phyloP scores from a whole-genome alignment of 2,888 invertebrate genomes.

The Catocala fraxini region DNA sequence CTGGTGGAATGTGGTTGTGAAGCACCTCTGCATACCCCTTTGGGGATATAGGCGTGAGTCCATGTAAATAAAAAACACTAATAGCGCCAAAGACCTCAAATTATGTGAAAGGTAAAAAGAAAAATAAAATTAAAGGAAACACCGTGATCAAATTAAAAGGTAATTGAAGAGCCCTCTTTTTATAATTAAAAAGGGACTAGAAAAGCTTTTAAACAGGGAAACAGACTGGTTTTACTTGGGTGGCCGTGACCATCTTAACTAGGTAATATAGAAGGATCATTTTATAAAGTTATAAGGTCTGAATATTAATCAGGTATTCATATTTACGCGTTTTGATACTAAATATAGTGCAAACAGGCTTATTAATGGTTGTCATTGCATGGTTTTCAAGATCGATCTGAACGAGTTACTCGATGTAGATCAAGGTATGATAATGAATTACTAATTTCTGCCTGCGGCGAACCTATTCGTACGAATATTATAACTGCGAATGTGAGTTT shows the following conservation, averaged over 20 bases:
- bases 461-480: too few relatives aligned
- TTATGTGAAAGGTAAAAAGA: not conserved
- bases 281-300: not conserved
- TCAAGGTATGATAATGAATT: too few relatives aligned
- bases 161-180: not conserved
- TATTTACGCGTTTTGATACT: not conserved
- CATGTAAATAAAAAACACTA: not conserved
- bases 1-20: too few relatives aligned
- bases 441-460: too few relatives aligned
- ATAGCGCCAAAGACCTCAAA: too few relatives aligned
- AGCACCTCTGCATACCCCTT: too few relatives aligned
- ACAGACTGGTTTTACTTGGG: not conserved
- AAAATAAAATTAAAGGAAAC: constrained; percentile 24
- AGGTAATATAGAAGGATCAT: not conserved
- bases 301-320: not conserved
- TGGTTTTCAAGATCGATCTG: too few relatives aligned
- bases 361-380: not conserved
- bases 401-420: too few relatives aligned
- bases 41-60: too few relatives aligned
- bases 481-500: too few relatives aligned
- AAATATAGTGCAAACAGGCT: not conserved
- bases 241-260: not conserved
- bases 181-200: constrained; percentile 39
- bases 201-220: constrained; percentile 6
- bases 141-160: constrained; percentile 38